Base-by-base conservation (phyloP, 2,797 vertebrate species). In the Silurus lanzhouensis region DNA sequence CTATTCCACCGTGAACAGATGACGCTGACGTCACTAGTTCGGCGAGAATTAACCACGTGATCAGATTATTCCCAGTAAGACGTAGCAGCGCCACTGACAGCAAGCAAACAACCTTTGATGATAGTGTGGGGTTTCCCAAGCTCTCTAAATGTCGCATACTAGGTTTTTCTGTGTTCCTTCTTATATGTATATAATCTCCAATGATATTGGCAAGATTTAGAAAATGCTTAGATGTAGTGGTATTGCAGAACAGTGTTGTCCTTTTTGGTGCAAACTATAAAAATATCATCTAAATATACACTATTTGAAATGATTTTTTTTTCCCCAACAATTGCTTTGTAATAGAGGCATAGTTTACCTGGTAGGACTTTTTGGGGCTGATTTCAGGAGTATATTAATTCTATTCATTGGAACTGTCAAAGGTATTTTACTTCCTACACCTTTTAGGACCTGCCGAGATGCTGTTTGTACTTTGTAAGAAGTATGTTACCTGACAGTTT, bases 11-110 rank as follows among this genome's bases (percentile, higher is more conserved):
- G 63, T 25, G 82, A 81, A 31, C 78, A 20, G 68, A 76, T 76
- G 82, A 27, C 17, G 2, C 60, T 84, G 86, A 87, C 86, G 86
- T 87, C 86, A 84, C 38, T 87, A 60, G 44, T 8, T 48, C 14
- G 61, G 22, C 19, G 27, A 57, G 61, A 15, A n/a, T 75, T 10
- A 31, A 75, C 68, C 86, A 87, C 86, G 86, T 87, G 86, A 87
- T 44, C 15, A 68, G 75, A 71, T 80, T 71, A 82, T 48, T 82
- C 46, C 63, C 58, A 52, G 75, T 61, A 22, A 60, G 55, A 78
- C 13, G 46, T 27, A 61, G 8, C 63, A 68, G 60, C 78, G 46
- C 27, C 12, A 6, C 22, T 60, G 38, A 52, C 12, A 58, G 27
- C 55, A 38, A 13, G 15, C 9, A n/a, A 6, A 48, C 44, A 55